Percentiles rank a stretch among this genome's conserved stretches.
Conservation (phyloP, 2,113 vertebrate genomes). For the Lophotis ruficrista region DNA sequence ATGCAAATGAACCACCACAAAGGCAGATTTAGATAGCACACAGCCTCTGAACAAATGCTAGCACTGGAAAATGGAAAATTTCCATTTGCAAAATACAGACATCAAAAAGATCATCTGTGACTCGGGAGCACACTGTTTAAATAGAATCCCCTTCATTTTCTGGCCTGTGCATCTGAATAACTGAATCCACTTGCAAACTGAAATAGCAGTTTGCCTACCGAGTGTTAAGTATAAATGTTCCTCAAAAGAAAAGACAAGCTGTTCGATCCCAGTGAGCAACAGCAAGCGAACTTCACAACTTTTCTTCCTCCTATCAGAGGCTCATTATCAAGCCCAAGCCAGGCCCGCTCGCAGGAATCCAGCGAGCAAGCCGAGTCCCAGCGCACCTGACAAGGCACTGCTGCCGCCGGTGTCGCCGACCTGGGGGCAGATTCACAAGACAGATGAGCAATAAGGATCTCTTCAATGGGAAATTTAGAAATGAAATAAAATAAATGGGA, state of each 20-base stretch:
- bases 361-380: not conserved
- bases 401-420: not conserved
- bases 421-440: not conserved
- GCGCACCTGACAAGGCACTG: not conserved
- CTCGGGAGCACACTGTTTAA: slow-evolving; percentile 63
- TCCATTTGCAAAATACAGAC: slow-evolving; percentile 71
- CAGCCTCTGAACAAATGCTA: slow-evolving; percentile 55
- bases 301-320: not conserved
- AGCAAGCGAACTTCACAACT: slow-evolving; percentile 44
- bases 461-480: not conserved
- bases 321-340: not conserved
- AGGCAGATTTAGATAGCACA: slow-evolving; percentile 59
- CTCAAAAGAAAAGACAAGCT: slow-evolving; percentile 70
- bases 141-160: slow-evolving; percentile 71
- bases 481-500: not conserved
- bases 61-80: slow-evolving; percentile 65
- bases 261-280: slow-evolving; percentile 54
- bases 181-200: slow-evolving; percentile 65
- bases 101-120: slow-evolving; percentile 74
- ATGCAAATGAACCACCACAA: slow-evolving; percentile 54
- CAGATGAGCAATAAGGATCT: not conserved
- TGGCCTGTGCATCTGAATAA: slow-evolving; percentile 69
- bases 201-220: slow-evolving; percentile 68
- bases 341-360: not conserved
- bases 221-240: slow-evolving; percentile 68